Conservation (phyloP, 2,113 vertebrate genomes). For the Gobio gobio region DNA sequence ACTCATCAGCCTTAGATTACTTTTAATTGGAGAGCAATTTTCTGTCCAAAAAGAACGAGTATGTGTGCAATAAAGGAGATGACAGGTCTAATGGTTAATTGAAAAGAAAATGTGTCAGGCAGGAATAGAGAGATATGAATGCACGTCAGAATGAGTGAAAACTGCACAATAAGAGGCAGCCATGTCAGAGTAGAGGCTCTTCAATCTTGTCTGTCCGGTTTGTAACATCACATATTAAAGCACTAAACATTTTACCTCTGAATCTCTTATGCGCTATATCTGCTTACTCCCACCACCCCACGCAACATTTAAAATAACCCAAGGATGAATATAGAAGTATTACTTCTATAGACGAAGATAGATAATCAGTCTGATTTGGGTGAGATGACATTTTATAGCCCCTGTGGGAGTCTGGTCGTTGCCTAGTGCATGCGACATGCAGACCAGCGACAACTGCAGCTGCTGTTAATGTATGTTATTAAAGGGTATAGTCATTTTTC, state of each 20-base stretch:
- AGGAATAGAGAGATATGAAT: conserved; percentile 73
- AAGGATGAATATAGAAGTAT: conserved; percentile 26
- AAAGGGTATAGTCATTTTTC: conserved; percentile 24
- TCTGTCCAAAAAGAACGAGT: conserved; percentile 63
- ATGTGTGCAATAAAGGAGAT: conserved; percentile 57
- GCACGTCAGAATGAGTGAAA: conserved; percentile 71
- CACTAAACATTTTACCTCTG: conserved; percentile 14
- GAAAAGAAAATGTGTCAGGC: conserved; percentile 71
- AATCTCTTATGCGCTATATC: neutral
- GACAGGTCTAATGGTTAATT: conserved; percentile 77
- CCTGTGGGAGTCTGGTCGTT: conserved; percentile 37
- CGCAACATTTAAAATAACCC: conserved; percentile 4
- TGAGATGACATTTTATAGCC: conserved; percentile 20
- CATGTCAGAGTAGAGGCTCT: conserved; percentile 30
- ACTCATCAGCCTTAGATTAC: conserved; percentile 77
- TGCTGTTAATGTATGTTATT: conserved; percentile 52
- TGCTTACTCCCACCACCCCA: neutral
- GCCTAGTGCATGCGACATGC: conserved; percentile 19
- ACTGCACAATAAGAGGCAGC: conserved; percentile 67
- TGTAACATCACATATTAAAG: conserved; percentile 10
- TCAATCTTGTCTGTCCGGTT: neutral
- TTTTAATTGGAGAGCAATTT: conserved; percentile 80
- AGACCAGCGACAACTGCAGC: conserved; percentile 40
- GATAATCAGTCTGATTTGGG: neutral
- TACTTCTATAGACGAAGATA: conserved; percentile 21